Base-by-base conservation (phyloP, 2,888 invertebrate species). In the Drosophila pseudotakahashii region DNA sequence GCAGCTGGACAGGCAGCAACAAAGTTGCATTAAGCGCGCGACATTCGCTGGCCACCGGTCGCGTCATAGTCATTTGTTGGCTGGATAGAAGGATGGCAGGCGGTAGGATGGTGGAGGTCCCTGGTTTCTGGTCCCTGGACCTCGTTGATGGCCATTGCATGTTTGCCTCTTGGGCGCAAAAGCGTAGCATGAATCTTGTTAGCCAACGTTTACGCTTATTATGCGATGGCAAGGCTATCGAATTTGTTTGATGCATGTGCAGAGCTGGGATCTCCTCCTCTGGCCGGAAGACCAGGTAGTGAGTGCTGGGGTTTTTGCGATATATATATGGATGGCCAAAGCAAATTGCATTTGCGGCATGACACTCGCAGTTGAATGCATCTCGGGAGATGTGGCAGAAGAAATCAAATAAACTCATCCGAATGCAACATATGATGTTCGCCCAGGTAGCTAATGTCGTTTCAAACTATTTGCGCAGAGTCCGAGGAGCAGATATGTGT, bases 181-280 rank as follows among this genome's bases (percentile, higher is more conserved):
- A 85, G 81, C 87, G 81, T 76, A 81, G 79, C 89, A 81, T 84
- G 88, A 87, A 88, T 87, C 89, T 89, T 89, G 89, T 89, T 89
- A 89, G 89, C 87, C 82, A 88, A 88, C 89, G 88, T 89, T 89
- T 82, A 89, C 89, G 90, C 90, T 89, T 89, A 89, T 88, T 85
- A 85, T 85, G 84, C 83, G 57, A 44, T 42, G 78, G 73, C 84
- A 83, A 87, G 77, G 77, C 80, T 83, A 83, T 88, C 82, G 88
- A 83, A 82, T 88, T 83, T 81, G 88, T 88, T 88, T 88, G 88
- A 85, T 82, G 80, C 88, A 85, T 78, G 79, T 71, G 55, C 19
- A 19, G 19, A 19, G 19, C 51, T 47, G 44, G 37, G 14, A 37
- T n/a, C 42, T 13, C 5, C 6, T 42, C 7, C 13, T 42, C 19